These are phyloP conservation scores for Papilio elwesi DNA, from an alignment of 2,888 invertebrate species.

Conservation along the genomic window DNA sequence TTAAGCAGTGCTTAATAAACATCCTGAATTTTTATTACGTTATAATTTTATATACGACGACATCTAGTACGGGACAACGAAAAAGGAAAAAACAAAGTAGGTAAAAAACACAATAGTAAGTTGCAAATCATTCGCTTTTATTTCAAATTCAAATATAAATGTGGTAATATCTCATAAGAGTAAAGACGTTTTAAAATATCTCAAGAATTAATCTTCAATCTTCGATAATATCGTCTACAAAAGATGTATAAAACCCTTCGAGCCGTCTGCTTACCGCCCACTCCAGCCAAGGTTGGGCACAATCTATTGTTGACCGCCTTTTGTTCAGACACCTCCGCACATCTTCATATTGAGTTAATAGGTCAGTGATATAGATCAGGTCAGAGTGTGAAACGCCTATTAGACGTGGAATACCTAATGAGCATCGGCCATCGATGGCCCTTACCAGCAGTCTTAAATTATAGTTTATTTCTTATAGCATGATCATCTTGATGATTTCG, in stretches of 20 bases:
- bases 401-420: slow-evolving; percentile 14
- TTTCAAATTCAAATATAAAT: too few species aligned
- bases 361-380: slow-evolving; percentile 53
- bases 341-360: slow-evolving; percentile 48
- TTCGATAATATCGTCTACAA: slow-evolving; percentile 17
- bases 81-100: too few species aligned
- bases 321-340: slow-evolving; percentile 50
- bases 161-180: too few species aligned
- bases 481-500: too few species aligned
- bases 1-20: too few species aligned
- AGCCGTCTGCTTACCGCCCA: slow-evolving; percentile 34
- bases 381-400: slow-evolving; percentile 40
- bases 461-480: too few species aligned
- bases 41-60: too few species aligned
- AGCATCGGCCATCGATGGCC: not conserved
- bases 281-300: slow-evolving; percentile 52
- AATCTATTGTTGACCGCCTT: slow-evolving; percentile 53
- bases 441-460: not conserved
- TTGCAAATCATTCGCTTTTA: too few species aligned
- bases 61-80: too few species aligned
- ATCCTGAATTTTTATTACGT: too few species aligned
- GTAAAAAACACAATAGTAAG: too few species aligned
- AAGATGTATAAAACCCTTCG: slow-evolving; percentile 12
- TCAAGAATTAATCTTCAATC: slow-evolving; percentile 5
- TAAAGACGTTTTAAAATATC: not conserved